Base-by-base conservation (phyloP, 2,113 vertebrate species). In the Menidia beryllina region DNA sequence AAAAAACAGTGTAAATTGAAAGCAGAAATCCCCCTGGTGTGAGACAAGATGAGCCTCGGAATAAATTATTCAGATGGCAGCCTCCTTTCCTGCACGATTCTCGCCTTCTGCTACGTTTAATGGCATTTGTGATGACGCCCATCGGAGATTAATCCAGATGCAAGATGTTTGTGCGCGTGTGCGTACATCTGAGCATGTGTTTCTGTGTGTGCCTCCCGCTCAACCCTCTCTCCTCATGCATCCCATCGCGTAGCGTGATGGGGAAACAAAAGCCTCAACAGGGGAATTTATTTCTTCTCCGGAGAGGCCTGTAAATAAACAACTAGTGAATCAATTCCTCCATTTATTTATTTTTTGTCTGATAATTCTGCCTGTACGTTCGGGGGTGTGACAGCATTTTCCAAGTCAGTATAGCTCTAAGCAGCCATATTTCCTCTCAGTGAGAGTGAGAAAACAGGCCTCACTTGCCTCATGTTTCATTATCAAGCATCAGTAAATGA, bases 21-120 rank as follows among this genome's bases (percentile, higher is more conserved):
- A 87, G 84, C 84, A 87, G 79, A 88, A 88, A 84, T 91, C 89
- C 86, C 88, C 86, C 79, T 20, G 89, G 90, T 88, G 91, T 75
- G 86, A 88, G 87, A 85, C 76, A 71, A 89, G 88, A 88, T 89
- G 82, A 89, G 86, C 59, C 77, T 81, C 76, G 57, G 89, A 92
- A 92, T 93, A 90, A 93, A 94, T 93, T 89, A 94, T 94, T 93
- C 87, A 93, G 83, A 88, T 88, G 81, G 87, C 79, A 82, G 84
- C 80, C 63, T 88, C 85, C n/a, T 91, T 77, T 87, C 78, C 86
- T 72, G 91, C 83, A 86, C 75, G 82, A 87, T 86, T 91, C 91
- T 93, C 85, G 83, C 86, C 86, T 89, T 90, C 88, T 88, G 86
- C 90, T 89, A 86, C 71, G 45, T 91, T 90, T 93, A 92, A 92